These are phyloP conservation scores for Darevskia mixta DNA, from an alignment of 2,797 vertebrate genomes.

Conservation along the genomic window DNA sequence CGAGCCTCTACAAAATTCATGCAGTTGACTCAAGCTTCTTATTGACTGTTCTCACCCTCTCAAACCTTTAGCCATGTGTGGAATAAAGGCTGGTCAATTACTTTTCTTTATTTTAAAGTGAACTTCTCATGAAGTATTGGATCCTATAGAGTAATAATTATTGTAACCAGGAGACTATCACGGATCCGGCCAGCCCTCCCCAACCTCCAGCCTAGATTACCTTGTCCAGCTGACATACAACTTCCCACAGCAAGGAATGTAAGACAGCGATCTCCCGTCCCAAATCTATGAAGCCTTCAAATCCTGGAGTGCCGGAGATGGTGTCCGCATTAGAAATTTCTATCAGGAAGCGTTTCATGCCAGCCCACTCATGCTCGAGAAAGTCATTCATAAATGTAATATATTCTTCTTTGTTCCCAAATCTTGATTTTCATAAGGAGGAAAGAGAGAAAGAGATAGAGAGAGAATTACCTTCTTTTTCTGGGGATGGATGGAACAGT, in stretches of 20 bases:
- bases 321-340: constrained; percentile 96
- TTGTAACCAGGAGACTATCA: constrained; percentile 7
- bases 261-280: constrained; percentile 94
- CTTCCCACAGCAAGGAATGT: constrained; percentile 94
- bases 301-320: constrained; percentile 91
- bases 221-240: constrained; percentile 96
- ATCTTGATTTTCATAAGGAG: constrained; percentile 77
- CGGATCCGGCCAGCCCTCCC: not conserved
- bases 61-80: fast-evolving
- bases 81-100: constrained; percentile 13
- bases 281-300: constrained; percentile 95
- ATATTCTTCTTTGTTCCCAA: constrained; percentile 97
- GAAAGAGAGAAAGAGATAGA: constrained; percentile 28
- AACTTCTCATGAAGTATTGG: constrained; percentile 28
- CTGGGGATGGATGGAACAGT: not conserved
- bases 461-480: not conserved
- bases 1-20: constrained; percentile 29
- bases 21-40: constrained; percentile 16
- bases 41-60: not conserved
- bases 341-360: constrained; percentile 94
- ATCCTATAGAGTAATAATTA: constrained; percentile 29
- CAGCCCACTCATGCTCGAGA: constrained; percentile 95
- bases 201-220: constrained; percentile 78
- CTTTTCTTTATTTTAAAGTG: not conserved
- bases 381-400: constrained; percentile 99